Percentiles rank a stretch among this genome's conserved stretches.
phyloP scores from a whole-genome alignment of 2,888 invertebrate species.

The Tinea semifulvella region DNA sequence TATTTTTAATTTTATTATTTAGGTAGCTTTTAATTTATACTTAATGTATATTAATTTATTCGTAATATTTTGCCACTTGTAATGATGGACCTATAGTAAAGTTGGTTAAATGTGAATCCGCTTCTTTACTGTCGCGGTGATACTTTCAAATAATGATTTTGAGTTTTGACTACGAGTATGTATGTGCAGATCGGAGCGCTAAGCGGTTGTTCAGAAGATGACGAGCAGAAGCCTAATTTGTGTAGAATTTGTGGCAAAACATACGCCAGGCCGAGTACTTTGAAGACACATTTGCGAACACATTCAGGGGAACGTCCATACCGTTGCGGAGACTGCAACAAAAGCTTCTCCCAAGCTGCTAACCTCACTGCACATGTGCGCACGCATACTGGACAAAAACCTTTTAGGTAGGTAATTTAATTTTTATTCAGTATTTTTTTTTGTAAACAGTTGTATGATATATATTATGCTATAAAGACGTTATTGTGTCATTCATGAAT shows the following conservation, averaged over 20 bases:
- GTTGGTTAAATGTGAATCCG: too few species aligned
- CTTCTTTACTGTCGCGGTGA: too few species aligned
- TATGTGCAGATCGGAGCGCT: constrained; percentile 48
- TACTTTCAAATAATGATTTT: too few species aligned
- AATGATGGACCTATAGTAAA: too few species aligned
- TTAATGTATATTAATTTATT: too few species aligned
- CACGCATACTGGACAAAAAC: constrained; percentile 97
- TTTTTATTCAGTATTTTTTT: too few species aligned
- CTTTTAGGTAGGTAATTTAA: constrained; percentile 73
- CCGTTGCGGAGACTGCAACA: constrained; percentile 92
- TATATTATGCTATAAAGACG: too few species aligned
- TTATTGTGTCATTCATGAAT: too few species aligned
- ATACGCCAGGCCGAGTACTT: constrained; percentile 94
- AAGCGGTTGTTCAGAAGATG: constrained; percentile 72
- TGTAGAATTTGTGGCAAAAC: constrained; percentile 97
- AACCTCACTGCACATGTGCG: constrained; percentile 97
- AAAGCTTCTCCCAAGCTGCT: constrained; percentile 98
- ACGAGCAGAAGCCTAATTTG: constrained; percentile 84
- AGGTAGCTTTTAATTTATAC: too few species aligned
- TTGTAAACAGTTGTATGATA: too few species aligned
- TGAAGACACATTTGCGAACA: constrained; percentile 96
- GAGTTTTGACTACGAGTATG: background rate
- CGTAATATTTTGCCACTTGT: too few species aligned
- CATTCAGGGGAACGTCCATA: constrained; percentile 96
- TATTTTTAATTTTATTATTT: too few species aligned